Conservation (phyloP, 2,888 invertebrate genomes). For the Mactromeris polynyma region DNA sequence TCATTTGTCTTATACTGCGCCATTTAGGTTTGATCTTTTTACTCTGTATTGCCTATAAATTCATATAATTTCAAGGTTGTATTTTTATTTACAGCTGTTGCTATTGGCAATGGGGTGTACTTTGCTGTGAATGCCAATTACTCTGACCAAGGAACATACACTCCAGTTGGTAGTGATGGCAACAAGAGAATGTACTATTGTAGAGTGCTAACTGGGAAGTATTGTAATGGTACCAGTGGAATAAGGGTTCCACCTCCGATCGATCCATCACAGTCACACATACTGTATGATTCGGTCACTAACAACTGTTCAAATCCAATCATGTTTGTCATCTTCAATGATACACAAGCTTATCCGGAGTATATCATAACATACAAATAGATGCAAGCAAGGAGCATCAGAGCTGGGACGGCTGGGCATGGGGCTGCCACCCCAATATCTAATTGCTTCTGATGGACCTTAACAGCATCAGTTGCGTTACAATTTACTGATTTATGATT, state of each 20-base stretch:
- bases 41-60: too few relatives aligned
- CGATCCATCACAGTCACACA: slow-evolving; percentile 32
- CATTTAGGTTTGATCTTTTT: too few relatives aligned
- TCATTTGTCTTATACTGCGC: too few relatives aligned
- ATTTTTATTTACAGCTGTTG: slow-evolving; percentile 69
- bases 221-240: slow-evolving; percentile 53
- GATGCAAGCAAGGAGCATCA: too few relatives aligned
- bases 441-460: too few relatives aligned
- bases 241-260: slow-evolving; percentile 72
- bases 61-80: too few relatives aligned
- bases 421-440: too few relatives aligned
- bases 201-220: slow-evolving; percentile 76
- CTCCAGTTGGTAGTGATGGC: slow-evolving; percentile 60
- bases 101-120: slow-evolving; percentile 81
- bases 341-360: slow-evolving; percentile 81
- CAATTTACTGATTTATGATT: too few relatives aligned
- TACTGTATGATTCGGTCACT: slow-evolving; percentile 77
- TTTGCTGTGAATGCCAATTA: slow-evolving; percentile 78
- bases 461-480: too few relatives aligned
- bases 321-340: slow-evolving; percentile 82
- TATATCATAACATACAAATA: slow-evolving; percentile 74
- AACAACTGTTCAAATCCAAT: slow-evolving; percentile 68
- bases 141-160: slow-evolving; percentile 70
- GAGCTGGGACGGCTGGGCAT: too few relatives aligned
- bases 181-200: slow-evolving; percentile 74